Evolutionary conservation across 2,113 vertebrate genomes (phyloP).

Genomic region (Psilopsiagon aurifrons): DNA sequence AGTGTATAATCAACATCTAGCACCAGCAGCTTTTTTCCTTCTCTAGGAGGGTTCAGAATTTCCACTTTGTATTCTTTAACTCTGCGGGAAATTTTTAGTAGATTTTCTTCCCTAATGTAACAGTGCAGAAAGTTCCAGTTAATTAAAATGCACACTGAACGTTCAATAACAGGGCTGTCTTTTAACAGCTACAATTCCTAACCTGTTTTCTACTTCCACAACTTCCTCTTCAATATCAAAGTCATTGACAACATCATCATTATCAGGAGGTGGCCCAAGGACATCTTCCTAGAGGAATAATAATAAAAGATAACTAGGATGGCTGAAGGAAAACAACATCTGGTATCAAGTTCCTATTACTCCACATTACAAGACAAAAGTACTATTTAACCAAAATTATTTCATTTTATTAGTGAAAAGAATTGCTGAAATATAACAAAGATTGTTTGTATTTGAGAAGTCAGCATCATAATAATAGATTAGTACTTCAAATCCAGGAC

Average conservation of each 20-base stretch:
- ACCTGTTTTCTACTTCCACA: constrained; percentile 98
- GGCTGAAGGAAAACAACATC: background rate
- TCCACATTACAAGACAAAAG: background rate
- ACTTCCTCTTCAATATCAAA: constrained; percentile 99
- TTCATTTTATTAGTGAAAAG: background rate
- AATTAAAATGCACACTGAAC: background rate
- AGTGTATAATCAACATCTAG: constrained; percentile 97
- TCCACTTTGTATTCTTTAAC: constrained; percentile 98
- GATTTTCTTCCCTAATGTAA: constrained; percentile 91
- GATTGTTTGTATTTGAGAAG: background rate
- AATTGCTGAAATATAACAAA: background rate
- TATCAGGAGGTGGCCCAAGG: constrained; percentile 96
- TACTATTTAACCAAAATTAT: background rate
- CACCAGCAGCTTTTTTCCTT: constrained; percentile 94
- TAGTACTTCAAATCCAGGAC: background rate
- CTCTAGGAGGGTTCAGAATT: constrained; percentile 91
- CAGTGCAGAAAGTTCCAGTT: constrained; percentile 33
- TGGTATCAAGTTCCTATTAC: background rate
- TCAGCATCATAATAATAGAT: background rate
- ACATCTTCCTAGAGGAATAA: constrained; percentile 89
- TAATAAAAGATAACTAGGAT: background rate
- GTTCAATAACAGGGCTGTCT: background rate
- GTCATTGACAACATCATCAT: constrained; percentile 96
- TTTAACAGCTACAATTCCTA: constrained; percentile 24
- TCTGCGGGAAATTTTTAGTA: constrained; percentile 94